phyloP scores from a whole-genome alignment of 2,113 vertebrate genomes.

The Antidorcas marsupialis region DNA sequence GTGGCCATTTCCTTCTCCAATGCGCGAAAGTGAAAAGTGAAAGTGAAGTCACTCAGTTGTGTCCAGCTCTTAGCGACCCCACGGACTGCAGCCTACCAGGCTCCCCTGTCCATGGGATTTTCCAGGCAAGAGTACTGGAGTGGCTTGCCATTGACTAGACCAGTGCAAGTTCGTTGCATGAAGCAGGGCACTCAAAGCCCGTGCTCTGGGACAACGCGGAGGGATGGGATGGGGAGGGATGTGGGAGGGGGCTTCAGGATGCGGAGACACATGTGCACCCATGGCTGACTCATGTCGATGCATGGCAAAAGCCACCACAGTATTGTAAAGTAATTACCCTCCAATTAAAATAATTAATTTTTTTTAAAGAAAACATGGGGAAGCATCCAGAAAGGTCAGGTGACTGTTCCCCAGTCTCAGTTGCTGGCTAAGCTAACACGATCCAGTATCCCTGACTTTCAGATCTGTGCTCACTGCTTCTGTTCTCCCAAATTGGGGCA shows the following conservation, averaged over 20 bases:
- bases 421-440: neutral
- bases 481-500: neutral
- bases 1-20: too few species aligned
- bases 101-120: too few species aligned
- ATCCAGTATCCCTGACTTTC: neutral
- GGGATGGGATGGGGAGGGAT: neutral
- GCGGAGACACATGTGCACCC: rapidly evolving
- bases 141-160: too few species aligned
- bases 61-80: rapidly evolving
- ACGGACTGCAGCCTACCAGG: too few species aligned
- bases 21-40: too few species aligned
- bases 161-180: neutral
- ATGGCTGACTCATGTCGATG: neutral
- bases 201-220: neutral
- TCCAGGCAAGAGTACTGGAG: too few species aligned
- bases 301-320: neutral
- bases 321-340: neutral
- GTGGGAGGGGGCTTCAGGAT: neutral
- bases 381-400: neutral
- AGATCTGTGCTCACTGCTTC: neutral
- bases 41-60: too few species aligned
- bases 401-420: neutral
- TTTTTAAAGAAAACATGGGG: neutral
- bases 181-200: neutral
- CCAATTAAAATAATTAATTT: neutral